These are phyloP conservation scores for Mylabris phalerata DNA, from an alignment of 1,140 invertebrate species.

Conservation along the genomic window DNA sequence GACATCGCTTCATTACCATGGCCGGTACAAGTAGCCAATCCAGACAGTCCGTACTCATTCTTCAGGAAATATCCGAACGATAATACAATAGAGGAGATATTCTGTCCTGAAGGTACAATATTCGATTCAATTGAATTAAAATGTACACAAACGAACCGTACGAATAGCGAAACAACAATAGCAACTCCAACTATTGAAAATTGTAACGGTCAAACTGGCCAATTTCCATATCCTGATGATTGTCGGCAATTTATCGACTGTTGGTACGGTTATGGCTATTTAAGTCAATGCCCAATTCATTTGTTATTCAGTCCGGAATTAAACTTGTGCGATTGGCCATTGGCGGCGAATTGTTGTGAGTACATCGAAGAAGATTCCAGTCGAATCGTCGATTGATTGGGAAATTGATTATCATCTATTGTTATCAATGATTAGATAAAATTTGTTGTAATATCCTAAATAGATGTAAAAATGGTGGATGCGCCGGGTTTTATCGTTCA, in stretches of 20 bases:
- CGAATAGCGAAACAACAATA: too few species aligned
- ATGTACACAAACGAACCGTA: not conserved
- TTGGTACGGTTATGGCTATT: not conserved
- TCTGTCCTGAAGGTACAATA: not conserved
- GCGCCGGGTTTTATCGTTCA: too few species aligned
- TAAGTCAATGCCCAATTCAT: not conserved
- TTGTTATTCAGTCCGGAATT: not conserved
- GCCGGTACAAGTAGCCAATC: not conserved
- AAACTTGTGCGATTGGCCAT: not conserved
- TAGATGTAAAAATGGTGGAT: too few species aligned
- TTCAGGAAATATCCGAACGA: not conserved
- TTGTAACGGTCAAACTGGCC: not conserved
- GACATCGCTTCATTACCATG: not conserved
- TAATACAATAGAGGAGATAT: not conserved
- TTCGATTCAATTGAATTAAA: not conserved
- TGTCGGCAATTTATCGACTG: not conserved
- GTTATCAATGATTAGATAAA: too few species aligned
- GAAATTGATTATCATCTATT: too few species aligned
- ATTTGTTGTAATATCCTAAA: too few species aligned
- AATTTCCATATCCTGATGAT: not conserved
- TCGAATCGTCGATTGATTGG: not conserved
- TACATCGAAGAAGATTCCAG: not conserved
- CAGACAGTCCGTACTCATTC: not conserved
- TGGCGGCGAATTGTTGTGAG: slow-evolving; percentile 1
- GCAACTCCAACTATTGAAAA: too few species aligned